phyloP scores from a whole-genome alignment of 2,888 invertebrate genomes.

The Adelognathus sp. region DNA sequence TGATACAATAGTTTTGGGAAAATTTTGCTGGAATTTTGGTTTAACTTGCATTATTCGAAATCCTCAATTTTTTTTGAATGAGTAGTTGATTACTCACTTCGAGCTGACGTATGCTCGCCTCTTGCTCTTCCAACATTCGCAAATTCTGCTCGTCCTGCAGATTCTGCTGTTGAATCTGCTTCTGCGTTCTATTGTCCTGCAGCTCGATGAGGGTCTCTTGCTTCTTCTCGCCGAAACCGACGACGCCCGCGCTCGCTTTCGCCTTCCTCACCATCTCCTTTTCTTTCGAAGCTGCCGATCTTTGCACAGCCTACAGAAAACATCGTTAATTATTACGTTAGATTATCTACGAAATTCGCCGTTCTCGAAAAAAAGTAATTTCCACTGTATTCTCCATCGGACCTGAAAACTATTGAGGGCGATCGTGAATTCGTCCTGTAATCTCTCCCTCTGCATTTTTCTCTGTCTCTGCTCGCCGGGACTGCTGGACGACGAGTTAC shows the following conservation, averaged over 20 bases:
- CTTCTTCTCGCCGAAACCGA: conserved; percentile 82
- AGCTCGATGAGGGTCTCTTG: conserved; percentile 84
- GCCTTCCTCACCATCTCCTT: conserved; percentile 93
- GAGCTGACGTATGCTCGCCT: conserved; percentile 93
- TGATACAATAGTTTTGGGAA: no score
- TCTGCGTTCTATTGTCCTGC: conserved; percentile 84
- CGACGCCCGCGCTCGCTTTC: conserved; percentile 85
- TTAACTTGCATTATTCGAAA: no score
- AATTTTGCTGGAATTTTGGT: no score
- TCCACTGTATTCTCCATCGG: conserved; percentile 41
- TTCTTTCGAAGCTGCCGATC: conserved; percentile 94
- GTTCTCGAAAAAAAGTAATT: background rate
- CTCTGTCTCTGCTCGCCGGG: conserved; percentile 88
- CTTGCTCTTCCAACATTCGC: conserved; percentile 92
- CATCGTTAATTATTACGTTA: background rate
- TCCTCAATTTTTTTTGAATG: background rate
- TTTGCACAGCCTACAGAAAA: conserved; percentile 89
- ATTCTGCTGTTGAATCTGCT: conserved; percentile 86
- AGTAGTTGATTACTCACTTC: conserved; percentile 88
- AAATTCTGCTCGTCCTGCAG: conserved; percentile 93
- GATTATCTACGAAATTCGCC: background rate
- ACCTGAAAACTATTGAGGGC: conserved; percentile 94
- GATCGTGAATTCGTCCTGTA: conserved; percentile 95
- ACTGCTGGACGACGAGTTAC: conserved; percentile 82
- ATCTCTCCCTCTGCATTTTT: conserved; percentile 93